Conservation (phyloP, 2,113 vertebrate genomes). For the Paedocypris sp. region DNA sequence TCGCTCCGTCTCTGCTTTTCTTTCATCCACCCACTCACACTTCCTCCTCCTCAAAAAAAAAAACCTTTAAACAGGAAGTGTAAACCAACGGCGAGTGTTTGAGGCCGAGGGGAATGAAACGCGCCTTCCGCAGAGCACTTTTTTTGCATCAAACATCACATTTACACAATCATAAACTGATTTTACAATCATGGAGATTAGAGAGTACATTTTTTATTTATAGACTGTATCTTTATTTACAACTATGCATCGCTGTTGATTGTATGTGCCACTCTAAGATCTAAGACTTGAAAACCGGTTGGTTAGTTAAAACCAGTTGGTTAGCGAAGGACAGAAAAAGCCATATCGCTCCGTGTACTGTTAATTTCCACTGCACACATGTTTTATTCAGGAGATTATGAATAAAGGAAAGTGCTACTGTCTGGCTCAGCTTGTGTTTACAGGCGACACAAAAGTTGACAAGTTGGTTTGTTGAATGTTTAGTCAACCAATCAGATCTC, state of each 20-base stretch:
- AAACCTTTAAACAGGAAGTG: constrained; percentile 31
- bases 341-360: constrained; percentile 39
- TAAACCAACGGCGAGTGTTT: constrained; percentile 16
- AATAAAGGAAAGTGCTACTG: neutral
- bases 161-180: neutral
- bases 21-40: constrained; percentile 1
- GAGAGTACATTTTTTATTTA: neutral
- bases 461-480: constrained; percentile 15
- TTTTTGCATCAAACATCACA: neutral
- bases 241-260: constrained; percentile 33
- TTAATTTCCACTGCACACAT: no score
- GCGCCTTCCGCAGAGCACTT: neutral
- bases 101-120: constrained; percentile 17
- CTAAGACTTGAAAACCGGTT: constrained; percentile 4
- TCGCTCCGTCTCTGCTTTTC: neutral
- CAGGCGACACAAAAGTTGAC: no score
- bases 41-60: constrained; percentile 14
- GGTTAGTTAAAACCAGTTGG: neutral
- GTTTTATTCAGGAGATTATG: no score
- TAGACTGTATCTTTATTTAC: neutral
- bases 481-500: constrained; percentile 15
- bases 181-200: neutral
- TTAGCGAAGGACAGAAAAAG: constrained; percentile 19
- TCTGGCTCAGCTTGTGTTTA: neutral
- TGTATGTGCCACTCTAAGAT: constrained; percentile 4